Evolutionary conservation across 2,888 invertebrate species (phyloP).

Genomic region (Escarpia spicata): DNA sequence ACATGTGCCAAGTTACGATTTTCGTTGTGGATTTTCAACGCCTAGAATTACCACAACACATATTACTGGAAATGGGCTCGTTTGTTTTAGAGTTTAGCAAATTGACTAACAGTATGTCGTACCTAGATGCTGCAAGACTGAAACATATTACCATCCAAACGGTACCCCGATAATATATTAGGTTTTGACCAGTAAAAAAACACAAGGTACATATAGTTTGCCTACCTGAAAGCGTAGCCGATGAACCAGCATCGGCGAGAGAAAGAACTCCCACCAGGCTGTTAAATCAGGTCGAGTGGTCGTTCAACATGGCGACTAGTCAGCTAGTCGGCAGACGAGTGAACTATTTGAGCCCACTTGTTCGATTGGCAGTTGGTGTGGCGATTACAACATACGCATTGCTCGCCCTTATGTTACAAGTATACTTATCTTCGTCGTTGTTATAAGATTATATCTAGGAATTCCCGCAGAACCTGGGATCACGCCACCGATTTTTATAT

Average conservation of each 20-base stretch:
- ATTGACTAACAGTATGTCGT: not conserved
- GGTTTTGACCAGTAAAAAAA: not conserved
- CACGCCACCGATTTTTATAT: too few species aligned
- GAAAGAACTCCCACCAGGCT: not conserved
- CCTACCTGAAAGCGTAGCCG: not conserved
- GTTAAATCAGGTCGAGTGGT: not conserved
- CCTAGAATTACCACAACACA: not conserved
- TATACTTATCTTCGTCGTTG: not conserved
- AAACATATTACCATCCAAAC: too few species aligned
- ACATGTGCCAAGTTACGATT: not conserved
- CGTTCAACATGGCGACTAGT: not conserved
- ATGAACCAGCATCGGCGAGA: not conserved
- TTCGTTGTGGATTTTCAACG: not conserved
- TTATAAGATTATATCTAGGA: not conserved
- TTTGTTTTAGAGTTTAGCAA: not conserved
- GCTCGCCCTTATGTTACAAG: not conserved
- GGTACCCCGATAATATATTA: too few species aligned
- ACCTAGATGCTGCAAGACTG: not conserved
- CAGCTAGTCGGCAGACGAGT: not conserved
- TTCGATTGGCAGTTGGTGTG: not conserved
- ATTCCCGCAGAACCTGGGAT: not conserved
- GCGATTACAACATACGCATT: not conserved
- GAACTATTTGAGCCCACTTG: not conserved
- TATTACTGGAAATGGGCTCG: not conserved
- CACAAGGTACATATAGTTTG: not conserved